Evolutionary conservation across 2,888 invertebrate genomes (phyloP).

Genomic region (Eutolmus rufibarbis): DNA sequence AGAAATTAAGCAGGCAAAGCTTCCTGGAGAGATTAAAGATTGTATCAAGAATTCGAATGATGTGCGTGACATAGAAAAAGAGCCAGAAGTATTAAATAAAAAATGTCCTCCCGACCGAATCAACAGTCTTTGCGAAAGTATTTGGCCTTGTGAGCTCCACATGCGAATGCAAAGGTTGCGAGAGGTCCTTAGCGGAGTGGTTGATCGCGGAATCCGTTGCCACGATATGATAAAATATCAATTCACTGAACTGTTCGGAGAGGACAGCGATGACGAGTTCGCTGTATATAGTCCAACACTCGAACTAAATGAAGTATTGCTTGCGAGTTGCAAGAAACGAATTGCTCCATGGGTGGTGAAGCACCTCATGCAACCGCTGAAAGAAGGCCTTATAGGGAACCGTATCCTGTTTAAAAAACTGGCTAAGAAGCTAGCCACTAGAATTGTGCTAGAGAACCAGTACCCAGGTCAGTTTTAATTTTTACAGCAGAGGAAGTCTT

Average conservation of each 20-base stretch:
- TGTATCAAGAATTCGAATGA: not conserved
- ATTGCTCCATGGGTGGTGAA: conserved; percentile 60
- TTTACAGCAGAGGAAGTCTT: not conserved
- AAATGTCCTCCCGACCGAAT: not conserved
- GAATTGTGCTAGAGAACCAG: conserved; percentile 55
- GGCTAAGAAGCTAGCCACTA: conserved; percentile 55
- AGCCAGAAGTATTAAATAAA: not conserved
- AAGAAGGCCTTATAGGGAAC: conserved; percentile 57
- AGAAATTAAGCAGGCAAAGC: conserved; percentile 52
- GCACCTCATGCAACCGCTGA: conserved; percentile 57
- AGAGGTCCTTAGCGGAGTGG: conserved; percentile 52
- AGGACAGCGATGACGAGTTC: conserved; percentile 60
- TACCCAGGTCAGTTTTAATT: conserved; percentile 54
- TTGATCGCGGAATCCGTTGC: conserved; percentile 57
- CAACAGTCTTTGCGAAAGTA: conserved; percentile 53
- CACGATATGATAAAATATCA: conserved; percentile 53
- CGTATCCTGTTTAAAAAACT: conserved; percentile 58
- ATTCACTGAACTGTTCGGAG: conserved; percentile 56
- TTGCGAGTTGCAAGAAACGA: conserved; percentile 57
- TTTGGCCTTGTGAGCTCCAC: conserved; percentile 59
- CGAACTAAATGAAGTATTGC: conserved; percentile 56
- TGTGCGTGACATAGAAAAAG: not conserved
- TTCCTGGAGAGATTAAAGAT: conserved; percentile 25
- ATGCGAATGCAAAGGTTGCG: conserved; percentile 54
- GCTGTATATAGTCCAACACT: conserved; percentile 56